Percentiles rank a stretch among this genome's conserved stretches.
phyloP scores from a whole-genome alignment of 2,797 vertebrate genomes.

The Micromesistius poutassou region DNA sequence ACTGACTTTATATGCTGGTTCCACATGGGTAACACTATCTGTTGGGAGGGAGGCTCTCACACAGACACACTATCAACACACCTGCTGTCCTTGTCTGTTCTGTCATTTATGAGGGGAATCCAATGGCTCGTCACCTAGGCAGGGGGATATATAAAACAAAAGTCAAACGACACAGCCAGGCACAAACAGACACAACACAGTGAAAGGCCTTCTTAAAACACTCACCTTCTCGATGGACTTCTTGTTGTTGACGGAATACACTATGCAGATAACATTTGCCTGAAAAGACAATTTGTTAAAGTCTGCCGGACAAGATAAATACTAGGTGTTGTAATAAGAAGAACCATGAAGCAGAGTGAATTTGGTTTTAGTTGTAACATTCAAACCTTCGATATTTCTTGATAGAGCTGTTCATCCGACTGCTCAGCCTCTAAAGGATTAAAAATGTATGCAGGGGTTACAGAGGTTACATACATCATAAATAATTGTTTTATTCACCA shows the following conservation, averaged over 20 bases:
- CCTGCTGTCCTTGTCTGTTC: slow-evolving; percentile 98
- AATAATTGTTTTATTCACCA: background rate
- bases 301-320: background rate
- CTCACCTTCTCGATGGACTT: slow-evolving; percentile 81
- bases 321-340: background rate
- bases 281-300: slow-evolving; percentile 36
- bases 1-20: background rate
- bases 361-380: slow-evolving; percentile 31
- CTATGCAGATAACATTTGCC: slow-evolving; percentile 82
- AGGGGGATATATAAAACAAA: slow-evolving; percentile 17
- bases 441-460: background rate
- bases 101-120: slow-evolving; percentile 98
- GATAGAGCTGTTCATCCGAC: slow-evolving; percentile 91
- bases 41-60: background rate
- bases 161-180: slow-evolving; percentile 20
- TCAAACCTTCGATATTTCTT: slow-evolving; percentile 93
- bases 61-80: slow-evolving; percentile 52
- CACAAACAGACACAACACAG: background rate
- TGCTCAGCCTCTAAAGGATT: slow-evolving; percentile 85
- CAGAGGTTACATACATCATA: background rate
- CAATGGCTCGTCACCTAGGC: slow-evolving; percentile 94
- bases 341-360: background rate
- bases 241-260: slow-evolving; percentile 81
- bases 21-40: background rate
- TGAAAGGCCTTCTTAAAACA: background rate